Conservation (phyloP, 2,113 vertebrate genomes). For the Prionailurus bengalensis region DNA sequence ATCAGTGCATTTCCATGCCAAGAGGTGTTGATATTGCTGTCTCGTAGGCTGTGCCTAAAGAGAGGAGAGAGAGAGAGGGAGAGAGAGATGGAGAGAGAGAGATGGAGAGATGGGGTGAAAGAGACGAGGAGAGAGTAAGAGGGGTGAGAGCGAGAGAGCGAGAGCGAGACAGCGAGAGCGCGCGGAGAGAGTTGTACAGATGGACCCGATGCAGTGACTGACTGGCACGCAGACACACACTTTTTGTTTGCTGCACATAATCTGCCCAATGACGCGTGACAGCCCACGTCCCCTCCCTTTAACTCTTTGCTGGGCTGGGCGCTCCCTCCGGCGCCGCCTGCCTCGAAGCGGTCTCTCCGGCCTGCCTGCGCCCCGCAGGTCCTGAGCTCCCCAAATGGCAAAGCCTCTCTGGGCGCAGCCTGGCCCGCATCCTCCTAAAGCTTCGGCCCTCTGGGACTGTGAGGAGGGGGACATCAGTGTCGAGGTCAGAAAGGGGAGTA, state of each 20-base stretch:
- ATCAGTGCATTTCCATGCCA: slow-evolving; percentile 91
- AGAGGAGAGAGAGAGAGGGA: slow-evolving; percentile 19
- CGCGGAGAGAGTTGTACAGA: slow-evolving; percentile 88
- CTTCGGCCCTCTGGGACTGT: not conserved
- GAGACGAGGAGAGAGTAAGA: slow-evolving; percentile 42
- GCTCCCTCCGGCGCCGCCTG: slow-evolving; percentile 72
- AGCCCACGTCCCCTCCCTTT: slow-evolving; percentile 96
- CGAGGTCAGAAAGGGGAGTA: not conserved
- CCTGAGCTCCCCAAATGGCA: not conserved
- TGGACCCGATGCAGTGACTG: slow-evolving; percentile 95
- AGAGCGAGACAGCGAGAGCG: slow-evolving; percentile 20
- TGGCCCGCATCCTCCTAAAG: not conserved
- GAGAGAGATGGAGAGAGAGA: not conserved
- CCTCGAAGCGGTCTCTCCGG: slow-evolving; percentile 36
- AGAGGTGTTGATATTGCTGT: slow-evolving; percentile 83
- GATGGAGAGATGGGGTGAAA: not conserved
- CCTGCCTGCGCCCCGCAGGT: not conserved
- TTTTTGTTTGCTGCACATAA: slow-evolving; percentile 99
- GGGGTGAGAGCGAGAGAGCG: not conserved
- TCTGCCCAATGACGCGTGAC: slow-evolving; percentile 99
- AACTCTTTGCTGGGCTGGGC: slow-evolving; percentile 92
- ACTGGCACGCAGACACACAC: slow-evolving; percentile 96
- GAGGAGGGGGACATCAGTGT: not conserved
- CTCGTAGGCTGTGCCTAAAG: slow-evolving; percentile 68
- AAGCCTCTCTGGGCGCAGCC: not conserved